Percentiles rank a stretch among this genome's conserved stretches.
Evolutionary conservation across 1,140 invertebrate species (phyloP).

Genomic region (Reticulitermes speratus): DNA sequence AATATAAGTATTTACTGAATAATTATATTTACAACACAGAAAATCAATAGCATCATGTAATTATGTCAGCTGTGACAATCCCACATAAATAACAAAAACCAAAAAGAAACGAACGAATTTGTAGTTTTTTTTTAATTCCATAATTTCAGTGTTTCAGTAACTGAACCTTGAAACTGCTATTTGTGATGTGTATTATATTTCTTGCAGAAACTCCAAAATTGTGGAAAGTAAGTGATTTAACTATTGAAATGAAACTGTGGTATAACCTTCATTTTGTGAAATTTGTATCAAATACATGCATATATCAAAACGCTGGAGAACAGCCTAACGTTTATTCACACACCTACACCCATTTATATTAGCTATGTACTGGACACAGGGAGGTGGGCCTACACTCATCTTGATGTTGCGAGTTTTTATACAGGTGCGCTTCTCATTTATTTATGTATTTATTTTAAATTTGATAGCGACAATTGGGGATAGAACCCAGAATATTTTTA

Average conservation of each 20-base stretch:
- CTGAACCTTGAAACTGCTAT: constrained; percentile 22
- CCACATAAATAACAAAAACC: constrained; percentile 27
- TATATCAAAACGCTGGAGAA: constrained; percentile 11
- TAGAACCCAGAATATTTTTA: no score
- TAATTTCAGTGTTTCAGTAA: constrained; percentile 20
- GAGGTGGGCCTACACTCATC: no score
- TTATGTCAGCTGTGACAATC: constrained; percentile 32
- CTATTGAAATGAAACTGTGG: constrained; percentile 25
- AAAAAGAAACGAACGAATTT: constrained; percentile 23
- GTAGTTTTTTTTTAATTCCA: constrained; percentile 22
- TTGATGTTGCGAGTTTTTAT: no score
- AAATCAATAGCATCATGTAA: constrained; percentile 30
- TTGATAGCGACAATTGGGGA: no score
- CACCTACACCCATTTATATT: no score
- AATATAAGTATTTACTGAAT: constrained; percentile 18
- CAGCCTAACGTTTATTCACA: no score
- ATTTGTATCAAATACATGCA: constrained; percentile 29
- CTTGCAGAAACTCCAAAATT: constrained; percentile 5
- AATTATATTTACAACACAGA: constrained; percentile 29
- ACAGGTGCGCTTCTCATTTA: no score
- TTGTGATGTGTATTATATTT: constrained; percentile 17
- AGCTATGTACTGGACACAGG: no score
- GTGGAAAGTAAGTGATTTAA: not conserved
- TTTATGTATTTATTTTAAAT: no score
- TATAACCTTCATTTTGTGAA: constrained; percentile 27